Evolutionary conservation across 1,140 invertebrate genomes (phyloP).

Genomic region (Megalopta genalis): DNA sequence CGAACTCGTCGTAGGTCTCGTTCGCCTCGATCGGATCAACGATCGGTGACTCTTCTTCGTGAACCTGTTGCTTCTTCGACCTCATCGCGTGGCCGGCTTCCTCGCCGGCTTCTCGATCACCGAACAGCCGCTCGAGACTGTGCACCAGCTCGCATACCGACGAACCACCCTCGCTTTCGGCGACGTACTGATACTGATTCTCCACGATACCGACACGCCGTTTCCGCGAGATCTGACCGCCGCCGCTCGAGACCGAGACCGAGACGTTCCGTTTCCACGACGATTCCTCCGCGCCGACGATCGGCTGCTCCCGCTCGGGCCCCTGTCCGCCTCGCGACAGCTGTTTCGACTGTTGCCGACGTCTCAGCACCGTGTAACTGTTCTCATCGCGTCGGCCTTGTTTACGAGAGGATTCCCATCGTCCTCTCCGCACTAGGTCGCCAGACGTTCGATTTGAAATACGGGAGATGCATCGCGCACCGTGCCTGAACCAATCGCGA

Average conservation of each 20-base stretch:
- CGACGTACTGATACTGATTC: conserved; percentile 50
- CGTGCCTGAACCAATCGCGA: conserved; percentile 37
- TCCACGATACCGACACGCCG: conserved; percentile 51
- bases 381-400: conserved; percentile 13
- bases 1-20: conserved; percentile 71
- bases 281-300: not conserved
- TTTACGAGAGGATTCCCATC: conserved; percentile 22
- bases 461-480: conserved; percentile 37
- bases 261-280: not conserved
- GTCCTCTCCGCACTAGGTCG: conserved; percentile 20
- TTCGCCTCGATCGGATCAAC: conserved; percentile 61
- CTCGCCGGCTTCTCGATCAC: conserved; percentile 1
- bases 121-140: conserved; percentile 26
- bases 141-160: conserved; percentile 37
- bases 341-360: conserved; percentile 1
- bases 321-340: not conserved
- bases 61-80: conserved; percentile 43
- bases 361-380: not conserved
- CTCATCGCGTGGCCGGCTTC: conserved; percentile 47
- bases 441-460: conserved; percentile 39
- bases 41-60: not conserved
- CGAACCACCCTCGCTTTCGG: conserved; percentile 17
- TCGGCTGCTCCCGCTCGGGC: too few species aligned
- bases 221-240: conserved; percentile 19
- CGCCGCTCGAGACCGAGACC: not conserved